Evolutionary conservation across 2,888 invertebrate genomes (phyloP), one percentile per base, ranked within the genome.

Genomic region (Pristionchus maxplancki): DNA sequence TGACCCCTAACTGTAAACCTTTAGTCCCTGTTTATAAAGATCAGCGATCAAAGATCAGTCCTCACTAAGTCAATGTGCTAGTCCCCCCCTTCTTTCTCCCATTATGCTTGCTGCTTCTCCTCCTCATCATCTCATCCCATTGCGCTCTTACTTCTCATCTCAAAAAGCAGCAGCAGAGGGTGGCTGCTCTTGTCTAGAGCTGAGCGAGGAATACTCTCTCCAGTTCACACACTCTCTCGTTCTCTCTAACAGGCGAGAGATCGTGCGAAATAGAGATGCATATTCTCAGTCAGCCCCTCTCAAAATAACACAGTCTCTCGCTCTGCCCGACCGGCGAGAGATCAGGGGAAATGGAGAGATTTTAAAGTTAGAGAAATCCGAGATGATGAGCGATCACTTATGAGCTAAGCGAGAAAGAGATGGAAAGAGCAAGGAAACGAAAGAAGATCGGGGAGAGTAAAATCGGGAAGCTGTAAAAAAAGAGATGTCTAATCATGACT

Each of bases 321-420:
- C n/a, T 74, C 15, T 34, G 17, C 40, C 40, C 11, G 44, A 44
- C 11, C 15, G 34, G n/a, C 15, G 17, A 37, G 37, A 24, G 37
- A 24, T 13, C 6, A 40, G 37, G 74, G 40, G 81, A 58, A 9
- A 9, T n/a, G 3, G 4, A 24, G 24, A 44, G 44, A 44, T 24
- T 9, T 9, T n/a, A 40, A 64, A 64, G n/a, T 11, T n/a, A n/a
- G 62, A 85, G 85, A 85, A 85, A 48, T n/a, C 28, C n/a, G 85
- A 85, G 85, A 58, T 40, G 34, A 40, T 62, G 85, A 85, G 85
- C 15, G 85, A 64, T 85, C 44, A 37, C 58, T 85, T 40, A 85
- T 64, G 62, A 85, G 64, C 44, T 67, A n/a, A n/a, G n/a, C 34
- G 40, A 34, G 44, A 15, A 40, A 64, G 50, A 44, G 74, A 74